Percentiles rank a stretch among this genome's conserved stretches.
Conservation (phyloP, 1,140 invertebrate species). For the Orius laevigatus region DNA sequence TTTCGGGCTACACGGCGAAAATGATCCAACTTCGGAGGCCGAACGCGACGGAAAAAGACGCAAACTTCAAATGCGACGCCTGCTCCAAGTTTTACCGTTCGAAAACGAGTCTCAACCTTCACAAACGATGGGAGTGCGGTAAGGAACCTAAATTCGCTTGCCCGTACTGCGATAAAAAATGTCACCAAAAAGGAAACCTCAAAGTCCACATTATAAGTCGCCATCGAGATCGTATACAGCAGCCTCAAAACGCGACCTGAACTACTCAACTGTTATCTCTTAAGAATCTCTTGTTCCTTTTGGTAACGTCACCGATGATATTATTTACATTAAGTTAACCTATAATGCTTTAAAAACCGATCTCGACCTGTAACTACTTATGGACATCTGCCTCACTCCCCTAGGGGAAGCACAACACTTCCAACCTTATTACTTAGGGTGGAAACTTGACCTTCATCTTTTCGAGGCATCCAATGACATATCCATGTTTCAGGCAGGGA, state of each 20-base stretch:
- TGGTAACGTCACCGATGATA: no score
- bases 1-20: neutral
- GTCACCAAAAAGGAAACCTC: constrained; percentile 33
- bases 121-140: constrained; percentile 37
- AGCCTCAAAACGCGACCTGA: neutral
- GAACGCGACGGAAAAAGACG: constrained; percentile 11
- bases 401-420: no score
- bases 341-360: no score
- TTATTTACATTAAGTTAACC: no score
- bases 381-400: no score
- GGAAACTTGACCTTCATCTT: no score
- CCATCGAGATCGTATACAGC: constrained; percentile 21
- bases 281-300: no score
- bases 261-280: no score
- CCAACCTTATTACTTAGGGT: no score
- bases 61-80: constrained; percentile 24
- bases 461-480: no score
- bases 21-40: constrained; percentile 11
- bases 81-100: constrained; percentile 32
- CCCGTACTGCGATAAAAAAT: constrained; percentile 32
- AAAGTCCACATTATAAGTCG: constrained; percentile 30
- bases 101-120: constrained; percentile 33
- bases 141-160: constrained; percentile 36
- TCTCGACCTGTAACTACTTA: no score
- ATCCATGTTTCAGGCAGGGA: no score